Base-by-base conservation (phyloP, 2,888 invertebrate genomes). In the Dyspetes luteomarginatus region DNA sequence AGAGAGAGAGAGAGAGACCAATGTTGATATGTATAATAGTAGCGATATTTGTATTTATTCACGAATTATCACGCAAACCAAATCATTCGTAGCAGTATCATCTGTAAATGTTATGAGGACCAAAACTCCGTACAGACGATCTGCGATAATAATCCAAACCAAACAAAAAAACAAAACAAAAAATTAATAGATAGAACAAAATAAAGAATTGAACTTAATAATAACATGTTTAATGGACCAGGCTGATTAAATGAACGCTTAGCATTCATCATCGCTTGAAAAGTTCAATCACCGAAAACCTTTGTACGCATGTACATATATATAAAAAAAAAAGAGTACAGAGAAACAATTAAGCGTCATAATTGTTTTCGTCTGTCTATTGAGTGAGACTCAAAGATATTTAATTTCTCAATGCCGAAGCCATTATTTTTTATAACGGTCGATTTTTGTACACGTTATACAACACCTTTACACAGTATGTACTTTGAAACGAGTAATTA, bases 361-460 rank as follows among this genome's bases (percentile, higher is more conserved):
- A 58, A 71, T 79, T 67, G 72, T 76, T 72, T 68, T 62, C 50
- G 58, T 55, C 43, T 22, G 56, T 55, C 43, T 58, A 28, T 45
- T 15, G 64, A 72, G 67, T 76, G 43, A 73, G 52, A 79, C 62
- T 82, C 71, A 24, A 65, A 64, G 68, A 76, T 62, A 26, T 72
- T 69, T 52, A 48, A 79, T 79, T 52, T 56, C 56, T 64, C 30
- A 60, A 64, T 52, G 48, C 67, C 60, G 36, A 58, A 55, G 64
- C 68, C 76, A 62, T 67, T 77, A 41, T 75, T 76, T 68, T 82
- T 68, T 50, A 82, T 78, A 78, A 78, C 65, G 72, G 67, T 78
- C 58, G 69, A 71, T 76, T 87, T 71, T 89, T 89, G 83, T 89
- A 89, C 85, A 82, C 85, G 83, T 83, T 88, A 86, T 88, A 88